A percentile compares a stretch with the other conserved stretches of the same genome.
Conservation (phyloP, 1,140 invertebrate genomes). For the Wiebesia pumilae region DNA sequence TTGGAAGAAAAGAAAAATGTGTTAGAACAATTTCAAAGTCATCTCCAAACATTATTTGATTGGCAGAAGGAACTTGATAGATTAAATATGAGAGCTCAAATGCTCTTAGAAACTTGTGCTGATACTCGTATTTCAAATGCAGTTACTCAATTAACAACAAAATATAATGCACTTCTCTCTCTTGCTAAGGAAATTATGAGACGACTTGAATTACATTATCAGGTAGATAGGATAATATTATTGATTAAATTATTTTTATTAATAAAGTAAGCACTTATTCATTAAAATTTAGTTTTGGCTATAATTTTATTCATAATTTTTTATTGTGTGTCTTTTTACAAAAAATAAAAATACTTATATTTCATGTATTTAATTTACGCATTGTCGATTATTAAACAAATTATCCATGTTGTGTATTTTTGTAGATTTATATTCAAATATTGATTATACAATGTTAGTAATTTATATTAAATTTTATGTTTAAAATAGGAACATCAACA, state of each 20-base stretch:
- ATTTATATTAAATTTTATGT: background rate
- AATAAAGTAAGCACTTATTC: too few species aligned
- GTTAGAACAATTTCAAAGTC: constrained; percentile 91
- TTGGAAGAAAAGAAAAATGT: constrained; percentile 92
- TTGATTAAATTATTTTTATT: background rate
- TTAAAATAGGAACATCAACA: constrained; percentile 86
- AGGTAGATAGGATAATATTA: constrained; percentile 72
- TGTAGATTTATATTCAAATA: background rate
- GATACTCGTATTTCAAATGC: constrained; percentile 95
- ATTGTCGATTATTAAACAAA: too few species aligned
- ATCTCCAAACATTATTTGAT: constrained; percentile 92
- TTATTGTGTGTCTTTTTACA: too few species aligned
- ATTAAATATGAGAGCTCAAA: constrained; percentile 93
- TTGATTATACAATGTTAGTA: background rate
- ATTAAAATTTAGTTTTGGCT: too few species aligned
- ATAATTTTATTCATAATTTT: too few species aligned
- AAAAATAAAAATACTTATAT: too few species aligned
- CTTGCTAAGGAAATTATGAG: constrained; percentile 95
- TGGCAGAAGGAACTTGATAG: constrained; percentile 95
- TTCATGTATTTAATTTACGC: too few species aligned
- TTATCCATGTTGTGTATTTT: too few species aligned
- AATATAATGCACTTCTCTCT: constrained; percentile 94
- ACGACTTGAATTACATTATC: constrained; percentile 91
- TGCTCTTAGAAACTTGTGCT: constrained; percentile 91
- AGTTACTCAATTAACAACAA: constrained; percentile 94